Evolutionary conservation across 1,140 invertebrate species (phyloP).

Genomic region (Camponotus vicinus): DNA sequence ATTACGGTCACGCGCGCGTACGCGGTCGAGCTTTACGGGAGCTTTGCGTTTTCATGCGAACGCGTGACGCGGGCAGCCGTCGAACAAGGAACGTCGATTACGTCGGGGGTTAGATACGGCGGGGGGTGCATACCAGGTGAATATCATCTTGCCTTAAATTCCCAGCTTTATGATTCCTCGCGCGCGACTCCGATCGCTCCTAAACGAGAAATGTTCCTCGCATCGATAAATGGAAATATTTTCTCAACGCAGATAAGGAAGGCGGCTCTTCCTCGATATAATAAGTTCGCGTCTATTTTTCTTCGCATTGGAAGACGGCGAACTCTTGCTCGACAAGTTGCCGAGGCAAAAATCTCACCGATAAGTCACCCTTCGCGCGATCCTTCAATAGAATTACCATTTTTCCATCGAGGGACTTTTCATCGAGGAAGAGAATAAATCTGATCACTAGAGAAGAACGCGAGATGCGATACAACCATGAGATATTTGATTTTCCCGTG

Average conservation of each 20-base stretch:
- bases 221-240: slow-evolving; percentile 14
- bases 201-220: background rate
- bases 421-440: background rate
- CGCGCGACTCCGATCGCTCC: background rate
- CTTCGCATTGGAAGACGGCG: background rate
- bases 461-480: background rate
- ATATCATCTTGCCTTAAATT: background rate
- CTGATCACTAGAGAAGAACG: slow-evolving; percentile 16
- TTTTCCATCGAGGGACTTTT: slow-evolving; percentile 11
- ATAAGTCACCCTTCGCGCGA: slow-evolving; percentile 29
- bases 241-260: slow-evolving; percentile 16
- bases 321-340: slow-evolving; percentile 32
- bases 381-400: slow-evolving; percentile 45
- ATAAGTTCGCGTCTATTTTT: slow-evolving; percentile 24
- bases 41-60: background rate
- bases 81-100: slow-evolving; percentile 37
- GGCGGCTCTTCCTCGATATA: slow-evolving; percentile 17
- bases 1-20: slow-evolving; percentile 20
- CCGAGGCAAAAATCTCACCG: slow-evolving; percentile 44
- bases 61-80: background rate
- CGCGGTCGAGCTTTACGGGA: background rate
- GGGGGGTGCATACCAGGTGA: background rate
- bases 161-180: background rate
- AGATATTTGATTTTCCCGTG: slow-evolving; percentile 3
- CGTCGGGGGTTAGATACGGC: background rate